A percentile compares a stretch with the other conserved stretches of the same genome.
Conservation (phyloP, 1,140 invertebrate genomes). For the Wasmannia auropunctata region DNA sequence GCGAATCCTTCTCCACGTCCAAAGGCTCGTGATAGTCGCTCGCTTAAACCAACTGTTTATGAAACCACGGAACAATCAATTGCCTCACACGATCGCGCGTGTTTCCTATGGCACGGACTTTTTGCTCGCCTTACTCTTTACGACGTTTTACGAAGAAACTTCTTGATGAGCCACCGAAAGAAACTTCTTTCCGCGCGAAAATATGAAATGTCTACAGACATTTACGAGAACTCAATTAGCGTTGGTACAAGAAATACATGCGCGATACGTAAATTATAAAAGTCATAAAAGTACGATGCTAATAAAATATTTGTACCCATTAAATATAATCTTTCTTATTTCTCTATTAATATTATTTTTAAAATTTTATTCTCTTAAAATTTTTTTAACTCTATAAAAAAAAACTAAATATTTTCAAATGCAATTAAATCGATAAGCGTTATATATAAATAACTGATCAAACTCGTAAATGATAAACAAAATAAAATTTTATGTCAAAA, state of each 20-base stretch:
- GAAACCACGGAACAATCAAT: background rate
- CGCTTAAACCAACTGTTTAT: conserved; percentile 19
- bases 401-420: background rate
- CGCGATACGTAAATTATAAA: background rate
- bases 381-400: background rate
- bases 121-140: background rate
- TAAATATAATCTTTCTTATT: background rate
- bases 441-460: background rate
- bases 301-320: background rate
- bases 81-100: background rate
- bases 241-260: background rate
- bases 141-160: background rate
- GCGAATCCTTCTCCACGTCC: background rate
- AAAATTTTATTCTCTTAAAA: background rate
- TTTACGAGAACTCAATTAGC: background rate
- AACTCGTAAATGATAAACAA: background rate
- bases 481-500: background rate
- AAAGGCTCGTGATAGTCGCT: background rate
- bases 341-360: background rate
- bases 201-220: background rate
- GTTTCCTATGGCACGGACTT: background rate
- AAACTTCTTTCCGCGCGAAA: background rate
- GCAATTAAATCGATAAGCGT: background rate
- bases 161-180: background rate
- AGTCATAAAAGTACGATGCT: background rate